phyloP scores from a whole-genome alignment of 2,888 invertebrate genomes.

The Tribolium freemani region DNA sequence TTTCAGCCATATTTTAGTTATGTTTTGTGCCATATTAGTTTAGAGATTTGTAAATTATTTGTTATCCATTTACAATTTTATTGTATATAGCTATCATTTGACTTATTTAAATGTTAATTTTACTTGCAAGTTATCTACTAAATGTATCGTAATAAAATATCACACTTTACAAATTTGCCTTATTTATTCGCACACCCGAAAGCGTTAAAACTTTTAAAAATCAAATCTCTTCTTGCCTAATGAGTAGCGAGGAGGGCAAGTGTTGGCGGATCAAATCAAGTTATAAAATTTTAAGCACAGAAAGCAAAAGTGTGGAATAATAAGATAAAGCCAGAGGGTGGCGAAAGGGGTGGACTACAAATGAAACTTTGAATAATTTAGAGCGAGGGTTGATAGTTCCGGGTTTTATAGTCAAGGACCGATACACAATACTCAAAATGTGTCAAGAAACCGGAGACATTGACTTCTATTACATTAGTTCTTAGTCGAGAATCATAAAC shows the following conservation, averaged over 20 bases:
- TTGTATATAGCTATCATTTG: slow-evolving; percentile 44
- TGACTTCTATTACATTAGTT: too few relatives aligned
- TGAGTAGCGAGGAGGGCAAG: too few relatives aligned
- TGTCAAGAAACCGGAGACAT: neutral
- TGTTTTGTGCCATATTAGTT: slow-evolving; percentile 45
- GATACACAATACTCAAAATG: neutral
- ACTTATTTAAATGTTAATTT: slow-evolving; percentile 45
- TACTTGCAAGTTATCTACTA: slow-evolving; percentile 41
- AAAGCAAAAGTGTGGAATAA: neutral
- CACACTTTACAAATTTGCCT: slow-evolving; percentile 10
- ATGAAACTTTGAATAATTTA: slow-evolving; percentile 7
- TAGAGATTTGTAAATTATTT: slow-evolving; percentile 42
- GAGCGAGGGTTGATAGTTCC: slow-evolving; percentile 15
- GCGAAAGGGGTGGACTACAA: neutral
- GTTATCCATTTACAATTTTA: slow-evolving; percentile 47
- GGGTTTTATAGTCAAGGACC: slow-evolving; percentile 8
- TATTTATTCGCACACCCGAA: neutral
- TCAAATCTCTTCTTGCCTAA: too few relatives aligned
- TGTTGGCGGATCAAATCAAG: neutral
- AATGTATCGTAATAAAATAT: slow-evolving; percentile 37
- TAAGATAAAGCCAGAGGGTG: neutral
- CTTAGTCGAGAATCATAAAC: too few relatives aligned
- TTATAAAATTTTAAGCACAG: neutral
- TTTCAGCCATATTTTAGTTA: neutral
- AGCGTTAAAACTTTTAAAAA: too few relatives aligned